phyloP scores from a whole-genome alignment of 2,888 invertebrate species.

The Fragum sueziense region DNA sequence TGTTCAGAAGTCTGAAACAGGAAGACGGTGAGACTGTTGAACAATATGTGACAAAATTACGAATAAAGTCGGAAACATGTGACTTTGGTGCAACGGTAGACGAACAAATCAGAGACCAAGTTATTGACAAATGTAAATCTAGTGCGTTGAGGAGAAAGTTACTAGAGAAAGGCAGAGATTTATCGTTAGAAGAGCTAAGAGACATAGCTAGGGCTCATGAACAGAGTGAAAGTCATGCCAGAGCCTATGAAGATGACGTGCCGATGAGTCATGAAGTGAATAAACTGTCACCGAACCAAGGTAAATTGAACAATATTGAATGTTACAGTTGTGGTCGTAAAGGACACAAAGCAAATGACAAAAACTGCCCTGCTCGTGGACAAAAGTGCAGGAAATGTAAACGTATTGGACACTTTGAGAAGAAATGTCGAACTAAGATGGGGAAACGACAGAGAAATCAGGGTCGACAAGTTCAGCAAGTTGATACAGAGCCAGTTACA shows the following conservation, averaged over 20 bases:
- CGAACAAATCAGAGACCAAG: conserved; percentile 18
- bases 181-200: conserved; percentile 17
- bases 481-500: not conserved
- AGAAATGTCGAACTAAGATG: conserved; percentile 1
- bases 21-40: conserved; percentile 10
- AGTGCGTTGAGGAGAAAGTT: not conserved
- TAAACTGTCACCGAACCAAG: not conserved
- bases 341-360: conserved; percentile 6
- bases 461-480: not conserved
- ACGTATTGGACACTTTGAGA: conserved; percentile 18
- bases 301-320: not conserved
- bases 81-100: conserved; percentile 23
- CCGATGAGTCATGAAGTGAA: too few relatives aligned
- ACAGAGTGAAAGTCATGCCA: conserved; percentile 6
- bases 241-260: too few relatives aligned
- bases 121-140: conserved; percentile 16
- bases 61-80: conserved; percentile 22
- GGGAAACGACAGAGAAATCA: not conserved
- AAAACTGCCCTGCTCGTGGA: conserved; percentile 3
- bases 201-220: conserved; percentile 20
- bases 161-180: conserved; percentile 6
- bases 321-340: conserved; percentile 1
- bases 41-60: conserved; percentile 25
- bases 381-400: conserved; percentile 11
- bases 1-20: conserved; percentile 46